Base-by-base conservation (phyloP, 2,113 vertebrate species). In the Aythya baeri region DNA sequence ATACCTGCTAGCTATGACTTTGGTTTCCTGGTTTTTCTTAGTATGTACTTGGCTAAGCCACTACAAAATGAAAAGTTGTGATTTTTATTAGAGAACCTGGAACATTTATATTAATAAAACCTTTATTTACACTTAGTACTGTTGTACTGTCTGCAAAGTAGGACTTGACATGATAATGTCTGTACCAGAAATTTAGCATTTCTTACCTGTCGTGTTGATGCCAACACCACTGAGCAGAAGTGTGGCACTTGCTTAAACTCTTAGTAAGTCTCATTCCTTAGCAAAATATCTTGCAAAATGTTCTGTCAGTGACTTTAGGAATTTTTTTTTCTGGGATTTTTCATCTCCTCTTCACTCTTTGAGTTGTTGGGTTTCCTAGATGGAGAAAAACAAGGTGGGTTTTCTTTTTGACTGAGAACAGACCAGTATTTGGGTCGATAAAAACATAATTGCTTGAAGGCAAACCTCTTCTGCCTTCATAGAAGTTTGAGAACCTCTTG, bases 161-260 rank as follows among this genome's bases (percentile, higher is more conserved):
- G n/a, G 32, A 66, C 68, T n/a, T 76, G 7, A 27, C 17, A 3
- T 70, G 7, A 36, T 17, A 66, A 41, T 83, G 15, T 18, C 27
- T 55, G 6, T 65, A 41, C 18, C 13, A 46, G 46, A 88, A 86
- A 17, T 32, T 9, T 34, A 32, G 5, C 12, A 14, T 66, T 89
- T 49, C 41, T 62, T 31, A 29, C 2, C 7, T 31, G 3, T 52
- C 1, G 4, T 58, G 36, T 55, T 0, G 1, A 18, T 75, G 49
- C 21, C 22, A 57, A 11, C 15, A 22, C 63, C 6, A 13, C 4
- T 29, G 49, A 67, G 8, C n/a, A 46, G 34, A 23, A 91, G 18
- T 1, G 4, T 8, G 3, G 13, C 81, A 25, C 32, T 91, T 34
- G 9, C 34, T 76, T 57, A 50, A 78, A 63, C 17, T 50, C 34